Evolutionary conservation across 2,888 invertebrate species (phyloP).

Genomic region (Pristionchus mayeri): DNA sequence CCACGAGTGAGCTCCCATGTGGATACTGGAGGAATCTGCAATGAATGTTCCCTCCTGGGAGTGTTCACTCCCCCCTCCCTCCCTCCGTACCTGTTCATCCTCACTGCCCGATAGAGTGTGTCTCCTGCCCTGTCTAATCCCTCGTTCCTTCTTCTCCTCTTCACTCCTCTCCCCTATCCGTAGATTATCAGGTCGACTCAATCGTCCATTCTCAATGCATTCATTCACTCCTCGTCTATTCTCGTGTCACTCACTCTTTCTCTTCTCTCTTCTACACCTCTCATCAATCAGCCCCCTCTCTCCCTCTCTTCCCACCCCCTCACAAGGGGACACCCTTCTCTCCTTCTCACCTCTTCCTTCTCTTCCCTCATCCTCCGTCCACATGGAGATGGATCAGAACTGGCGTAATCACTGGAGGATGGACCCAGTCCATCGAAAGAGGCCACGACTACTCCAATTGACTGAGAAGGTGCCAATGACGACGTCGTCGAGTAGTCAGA

Average conservation of each 20-base stretch:
- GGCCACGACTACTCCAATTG: constrained; percentile 20
- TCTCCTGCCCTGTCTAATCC: constrained; percentile 35
- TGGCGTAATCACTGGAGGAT: constrained; percentile 11
- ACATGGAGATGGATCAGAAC: constrained; percentile 61
- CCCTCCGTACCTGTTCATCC: constrained; percentile 7
- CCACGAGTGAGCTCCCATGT: background rate
- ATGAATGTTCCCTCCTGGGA: too few species aligned
- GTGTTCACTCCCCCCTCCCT: background rate
- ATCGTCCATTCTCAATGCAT: constrained; percentile 34
- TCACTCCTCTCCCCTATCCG: constrained; percentile 23
- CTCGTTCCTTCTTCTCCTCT: background rate
- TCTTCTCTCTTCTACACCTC: constrained; percentile 3
- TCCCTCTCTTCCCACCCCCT: background rate
- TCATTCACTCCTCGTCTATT: background rate
- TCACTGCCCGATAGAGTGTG: constrained; percentile 35
- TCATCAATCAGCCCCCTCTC: constrained; percentile 21
- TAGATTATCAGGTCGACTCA: constrained; percentile 34
- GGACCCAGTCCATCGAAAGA: constrained; percentile 21
- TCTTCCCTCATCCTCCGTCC: constrained; percentile 53
- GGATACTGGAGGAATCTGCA: background rate
- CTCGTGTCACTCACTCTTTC: background rate
- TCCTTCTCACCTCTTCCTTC: background rate
- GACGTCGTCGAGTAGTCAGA: constrained; percentile 69
- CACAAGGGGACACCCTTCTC: constrained; percentile 51
- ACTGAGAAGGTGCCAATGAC: constrained; percentile 49